phyloP scores from a whole-genome alignment of 53 echinoderm and acorn worm genomes.

The Zoroaster sp. region DNA sequence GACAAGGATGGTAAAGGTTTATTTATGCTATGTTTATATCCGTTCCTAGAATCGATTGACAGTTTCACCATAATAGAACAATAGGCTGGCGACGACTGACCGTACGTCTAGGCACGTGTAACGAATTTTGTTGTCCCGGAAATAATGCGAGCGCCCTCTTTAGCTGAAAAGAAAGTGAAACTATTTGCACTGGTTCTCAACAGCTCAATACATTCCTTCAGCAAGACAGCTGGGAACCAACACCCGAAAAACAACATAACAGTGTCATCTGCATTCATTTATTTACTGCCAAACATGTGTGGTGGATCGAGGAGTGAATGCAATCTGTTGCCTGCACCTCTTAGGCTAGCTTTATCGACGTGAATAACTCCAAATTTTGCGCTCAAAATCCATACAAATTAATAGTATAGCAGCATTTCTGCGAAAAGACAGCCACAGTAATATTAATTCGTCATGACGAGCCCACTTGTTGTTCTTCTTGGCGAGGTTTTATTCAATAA shows the following conservation, averaged over 20 bases:
- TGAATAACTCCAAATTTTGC: background rate
- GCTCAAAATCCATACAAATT: background rate
- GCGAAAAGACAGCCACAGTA: background rate
- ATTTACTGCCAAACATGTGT: background rate
- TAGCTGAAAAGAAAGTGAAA: conserved; percentile 41
- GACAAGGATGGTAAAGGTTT: too few species aligned
- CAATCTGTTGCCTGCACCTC: too few species aligned
- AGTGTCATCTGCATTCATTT: background rate
- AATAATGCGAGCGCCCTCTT: conserved; percentile 30
- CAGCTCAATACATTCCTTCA: too few species aligned
- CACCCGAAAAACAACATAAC: background rate
- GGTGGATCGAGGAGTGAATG: background rate
- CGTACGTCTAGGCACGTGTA: too few species aligned
- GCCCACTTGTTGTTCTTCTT: conserved; percentile 70
- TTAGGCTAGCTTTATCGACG: too few species aligned
- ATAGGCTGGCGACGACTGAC: too few species aligned
- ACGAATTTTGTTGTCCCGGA: background rate
- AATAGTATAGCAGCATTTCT: background rate
- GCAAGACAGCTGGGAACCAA: background rate
- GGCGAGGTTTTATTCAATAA: conserved; percentile 71
- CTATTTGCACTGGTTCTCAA: conserved; percentile 32
- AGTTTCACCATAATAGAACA: too few species aligned
- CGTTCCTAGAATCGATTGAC: too few species aligned
- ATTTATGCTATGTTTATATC: too few species aligned
- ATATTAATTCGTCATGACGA: conserved; percentile 6